Evolutionary conservation across 2,797 vertebrate species (phyloP), one percentile per base, ranked within the genome.

Genomic region (Gephyroberyx darwinii): DNA sequence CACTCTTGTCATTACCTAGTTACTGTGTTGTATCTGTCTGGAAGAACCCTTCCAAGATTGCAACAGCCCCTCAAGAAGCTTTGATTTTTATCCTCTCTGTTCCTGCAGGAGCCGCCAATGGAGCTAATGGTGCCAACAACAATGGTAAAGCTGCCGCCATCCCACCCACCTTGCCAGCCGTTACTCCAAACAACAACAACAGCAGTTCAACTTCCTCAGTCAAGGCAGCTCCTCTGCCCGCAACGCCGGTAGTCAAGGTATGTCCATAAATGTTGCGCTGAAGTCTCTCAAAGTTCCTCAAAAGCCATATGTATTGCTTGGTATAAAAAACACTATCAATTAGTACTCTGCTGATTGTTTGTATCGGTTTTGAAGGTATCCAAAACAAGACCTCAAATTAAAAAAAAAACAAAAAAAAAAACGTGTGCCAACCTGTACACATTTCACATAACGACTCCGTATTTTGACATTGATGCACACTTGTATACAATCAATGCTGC

Each of bases 211-310:
- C 95, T 54, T 94, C 96, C 62, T 94, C 97, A 0, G 95, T 95
- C 41, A 98, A 96, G 93, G 93, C 93, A 1, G 74, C 94, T 1
- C 89, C 91, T 73, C 92, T 97, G 88, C 89, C 94, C 71, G 86
- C 96, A 0, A 92, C 96, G 0, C 93, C 96, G 54, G 94, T 96
- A 41, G 90, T 96, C 0, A 98, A 98, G 96, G 97, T 98, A 88
- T 84, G 4, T 45, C 14, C 14, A 45, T 14, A 45, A 45, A 35
- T 35, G 33, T 35, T 8, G 33, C 33, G 7, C 33, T 35, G 3
- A 35, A 35, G 33, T 35, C 33, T 33, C n/a, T 26, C 26, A 26
- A 13, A 41, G 13, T 13, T 41, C 10, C 10, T 13, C 39, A 41
- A 4, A 41, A 13, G 12, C 39, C 26, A 26, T 4, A 26, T 26